Base-by-base conservation (phyloP, 2,797 vertebrate genomes). In the Peromyscus aztecus region DNA sequence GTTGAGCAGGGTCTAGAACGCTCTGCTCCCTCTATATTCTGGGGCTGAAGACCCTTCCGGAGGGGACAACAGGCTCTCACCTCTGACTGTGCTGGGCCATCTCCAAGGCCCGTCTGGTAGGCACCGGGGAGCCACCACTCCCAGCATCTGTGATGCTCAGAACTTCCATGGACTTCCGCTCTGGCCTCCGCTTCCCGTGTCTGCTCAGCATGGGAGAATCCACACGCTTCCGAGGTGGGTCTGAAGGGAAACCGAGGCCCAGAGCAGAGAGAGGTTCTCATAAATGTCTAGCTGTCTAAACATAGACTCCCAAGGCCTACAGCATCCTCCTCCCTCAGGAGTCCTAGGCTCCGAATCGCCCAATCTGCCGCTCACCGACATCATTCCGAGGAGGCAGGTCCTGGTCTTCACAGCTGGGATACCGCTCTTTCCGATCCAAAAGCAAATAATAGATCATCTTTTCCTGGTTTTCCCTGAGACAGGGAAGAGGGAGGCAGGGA, bases 401-500 rank as follows among this genome's bases (percentile, higher is more conserved):
- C 97, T 99, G 99, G 59, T 99, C 99, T 97, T 99, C 99, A 57
- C 99, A 99, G 98, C 99, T 99, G 24, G 99, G 99, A 95, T 99
- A 99, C 57, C 99, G 99, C 97, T 99, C 99, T 97, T 99, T 99
- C 92, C 99, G 99, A 98, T 99, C 99, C 97, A 99, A 98, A 94
- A 99, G 99, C 94, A 99, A 98, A 96, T 99, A 99, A 97, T 99
- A 99, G 81, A 99, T 99, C 99, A 99, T 99, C 97, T 99, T 99
- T 98, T 99, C 99, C 98, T 99, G 99, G 98, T 99, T 99, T 97
- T 99, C 99, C 96, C 99, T 99, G 94, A 71, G 43, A 34, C 4
- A 3, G 24, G 21, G 19, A 21, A 19, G 12, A 17, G 71, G 19
- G 34, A 37, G 29, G 4, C 2, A 0, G 49, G 46, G n/a, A 90